Percentiles rank a stretch among this genome's conserved stretches.
These are phyloP conservation scores for Cricetomys ansorgei DNA, from an alignment of 2,113 vertebrate species.

Conservation along the genomic window DNA sequence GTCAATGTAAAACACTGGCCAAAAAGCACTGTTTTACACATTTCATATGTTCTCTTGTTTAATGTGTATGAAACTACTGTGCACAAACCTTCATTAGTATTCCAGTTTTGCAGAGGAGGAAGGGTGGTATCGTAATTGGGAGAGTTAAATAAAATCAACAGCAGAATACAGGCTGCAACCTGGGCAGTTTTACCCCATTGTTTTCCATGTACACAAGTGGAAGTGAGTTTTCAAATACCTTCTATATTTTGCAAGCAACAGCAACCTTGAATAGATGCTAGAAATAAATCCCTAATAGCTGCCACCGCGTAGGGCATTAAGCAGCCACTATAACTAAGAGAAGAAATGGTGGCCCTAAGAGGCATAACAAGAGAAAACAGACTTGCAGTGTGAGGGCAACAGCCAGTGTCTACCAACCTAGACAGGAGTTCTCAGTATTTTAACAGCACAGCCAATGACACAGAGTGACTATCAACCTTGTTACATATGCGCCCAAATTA, in stretches of 20 bases:
- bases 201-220: background rate
- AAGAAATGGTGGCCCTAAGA: fast-evolving
- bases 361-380: background rate
- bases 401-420: background rate
- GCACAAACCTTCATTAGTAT: background rate
- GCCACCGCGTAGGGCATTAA: background rate
- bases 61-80: background rate
- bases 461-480: background rate
- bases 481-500: background rate
- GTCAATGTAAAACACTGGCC: background rate
- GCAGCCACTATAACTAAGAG: fast-evolving
- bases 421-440: background rate
- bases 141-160: background rate
- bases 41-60: background rate
- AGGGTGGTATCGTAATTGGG: background rate
- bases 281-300: background rate
- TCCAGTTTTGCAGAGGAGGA: background rate
- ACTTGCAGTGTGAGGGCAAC: background rate
- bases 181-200: background rate
- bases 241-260: background rate
- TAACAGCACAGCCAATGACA: background rate
- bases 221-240: background rate
- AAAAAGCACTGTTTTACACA: background rate
- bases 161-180: background rate
- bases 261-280: background rate